Base-by-base conservation (phyloP, 2,888 invertebrate species). In the Pycnomerus fuliginosus region DNA sequence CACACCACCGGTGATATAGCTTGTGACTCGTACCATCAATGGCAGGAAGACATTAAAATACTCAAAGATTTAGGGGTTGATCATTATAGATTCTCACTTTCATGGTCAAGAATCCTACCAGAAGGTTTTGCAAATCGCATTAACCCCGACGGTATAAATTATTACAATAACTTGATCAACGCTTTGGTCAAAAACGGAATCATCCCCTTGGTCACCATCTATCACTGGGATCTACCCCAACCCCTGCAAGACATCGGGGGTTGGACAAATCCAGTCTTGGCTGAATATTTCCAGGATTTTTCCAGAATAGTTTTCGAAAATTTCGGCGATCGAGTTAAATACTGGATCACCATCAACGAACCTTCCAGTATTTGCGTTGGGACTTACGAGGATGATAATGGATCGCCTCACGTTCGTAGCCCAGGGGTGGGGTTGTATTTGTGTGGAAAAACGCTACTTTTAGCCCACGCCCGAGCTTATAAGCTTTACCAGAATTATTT, bases 101-200 rank as follows among this genome's bases (percentile, higher is more conserved):
- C 84, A 42, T 86, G 86, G 85, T 65, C 84, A 0, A 73, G 86
- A 53, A 74, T 87, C 15, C 65, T 86, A 25, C 84, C 84, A 0
- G 74, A 70, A 34, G 85, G 62, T 4, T 67, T 75, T 5, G 66
- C 72, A 48, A 76, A 77, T 68, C 69, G 60, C 42, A 68, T 84
- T 20, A 84, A 83, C 64, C 72, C 73, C 70, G 69, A 66, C 1
- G 86, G 84, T 2, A 69, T 87, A 17, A 64, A 71, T 25, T 84
- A 84, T 68, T 87, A 86, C 70, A 77, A 76, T 38, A 71, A 76
- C 29, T 62, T 87, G 13, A 74, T 85, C 8, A 69, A 80, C 32
- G 80, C 77, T 55, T 69, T 86, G 2, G 44, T 72, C 0, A 69
- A 60, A 1, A 51, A 55, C 25, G 44, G 1, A 66, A 81, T 87